These are phyloP conservation scores for Podarcis cretensis DNA, from an alignment of 2,113 vertebrate genomes.

Conservation along the genomic window DNA sequence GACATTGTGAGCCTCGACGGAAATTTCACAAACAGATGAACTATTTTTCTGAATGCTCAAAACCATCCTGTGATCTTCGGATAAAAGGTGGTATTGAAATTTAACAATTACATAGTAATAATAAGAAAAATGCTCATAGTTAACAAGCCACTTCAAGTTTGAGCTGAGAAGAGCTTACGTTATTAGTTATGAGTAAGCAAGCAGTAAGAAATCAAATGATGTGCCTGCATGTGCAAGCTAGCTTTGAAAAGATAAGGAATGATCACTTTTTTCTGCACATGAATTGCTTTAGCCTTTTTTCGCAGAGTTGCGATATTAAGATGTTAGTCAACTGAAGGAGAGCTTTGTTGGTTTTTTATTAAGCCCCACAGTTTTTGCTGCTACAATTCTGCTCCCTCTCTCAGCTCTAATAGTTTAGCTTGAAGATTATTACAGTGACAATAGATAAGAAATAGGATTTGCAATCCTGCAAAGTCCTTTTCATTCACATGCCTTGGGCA, in stretches of 20 bases:
- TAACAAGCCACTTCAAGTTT: not conserved
- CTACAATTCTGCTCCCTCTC: not conserved
- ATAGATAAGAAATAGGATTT: not conserved
- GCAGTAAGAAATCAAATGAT: not conserved
- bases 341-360: too few relatives aligned
- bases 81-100: too few relatives aligned
- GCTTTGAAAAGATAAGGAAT: not conserved
- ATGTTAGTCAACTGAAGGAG: not conserved
- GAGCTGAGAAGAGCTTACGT: not conserved
- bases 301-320: not conserved
- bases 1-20: not conserved
- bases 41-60: not conserved
- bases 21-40: not conserved
- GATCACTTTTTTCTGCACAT: not conserved
- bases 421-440: not conserved
- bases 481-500: not conserved
- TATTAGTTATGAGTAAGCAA: not conserved
- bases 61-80: too few relatives aligned
- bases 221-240: not conserved
- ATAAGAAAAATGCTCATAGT: not conserved
- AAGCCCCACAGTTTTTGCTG: not conserved
- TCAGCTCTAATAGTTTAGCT: not conserved
- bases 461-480: not conserved
- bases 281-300: not conserved
- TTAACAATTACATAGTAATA: too few relatives aligned